Percentiles rank a stretch among this genome's conserved stretches.
Conservation (phyloP, 2,888 invertebrate species). For the Lasioglossum leucozonium region DNA sequence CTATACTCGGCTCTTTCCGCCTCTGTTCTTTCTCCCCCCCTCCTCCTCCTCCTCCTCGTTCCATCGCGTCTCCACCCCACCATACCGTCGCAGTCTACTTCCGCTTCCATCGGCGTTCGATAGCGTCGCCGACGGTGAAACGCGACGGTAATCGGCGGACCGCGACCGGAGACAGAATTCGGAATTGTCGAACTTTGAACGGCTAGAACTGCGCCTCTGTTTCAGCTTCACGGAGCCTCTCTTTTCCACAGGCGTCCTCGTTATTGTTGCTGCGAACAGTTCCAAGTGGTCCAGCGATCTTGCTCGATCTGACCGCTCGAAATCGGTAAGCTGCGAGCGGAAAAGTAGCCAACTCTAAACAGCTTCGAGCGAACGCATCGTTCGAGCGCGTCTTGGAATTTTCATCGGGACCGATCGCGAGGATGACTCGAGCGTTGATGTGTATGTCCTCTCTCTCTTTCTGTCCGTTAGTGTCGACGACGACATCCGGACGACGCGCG, state of each 20-base stretch:
- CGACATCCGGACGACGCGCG: not conserved
- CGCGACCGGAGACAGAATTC: not conserved
- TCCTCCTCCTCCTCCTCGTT: too few species aligned
- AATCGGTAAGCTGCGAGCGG: not conserved
- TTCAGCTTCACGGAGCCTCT: not conserved
- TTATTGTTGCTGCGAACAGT: not conserved
- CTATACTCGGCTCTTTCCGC: not conserved
- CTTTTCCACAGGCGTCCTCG: not conserved
- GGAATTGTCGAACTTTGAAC: not conserved
- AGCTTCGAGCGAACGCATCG: too few species aligned
- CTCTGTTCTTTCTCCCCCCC: not conserved
- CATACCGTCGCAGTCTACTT: not conserved
- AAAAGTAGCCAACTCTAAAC: not conserved
- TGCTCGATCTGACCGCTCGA: not conserved
- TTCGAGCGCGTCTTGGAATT: not conserved
- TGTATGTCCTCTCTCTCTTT: not conserved
- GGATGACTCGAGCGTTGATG: not conserved
- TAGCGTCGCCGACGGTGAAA: not conserved
- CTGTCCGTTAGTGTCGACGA: not conserved
- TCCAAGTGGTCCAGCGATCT: not conserved
- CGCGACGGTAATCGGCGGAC: not conserved
- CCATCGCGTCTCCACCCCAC: not conserved
- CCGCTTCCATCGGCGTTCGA: slow-evolving; percentile 5
- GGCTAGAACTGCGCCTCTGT: not conserved
- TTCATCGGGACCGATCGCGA: not conserved